Evolutionary conservation across 2,113 vertebrate species (phyloP), one percentile per base, ranked within the genome.

Genomic region (Melanerpes formicivorus): DNA sequence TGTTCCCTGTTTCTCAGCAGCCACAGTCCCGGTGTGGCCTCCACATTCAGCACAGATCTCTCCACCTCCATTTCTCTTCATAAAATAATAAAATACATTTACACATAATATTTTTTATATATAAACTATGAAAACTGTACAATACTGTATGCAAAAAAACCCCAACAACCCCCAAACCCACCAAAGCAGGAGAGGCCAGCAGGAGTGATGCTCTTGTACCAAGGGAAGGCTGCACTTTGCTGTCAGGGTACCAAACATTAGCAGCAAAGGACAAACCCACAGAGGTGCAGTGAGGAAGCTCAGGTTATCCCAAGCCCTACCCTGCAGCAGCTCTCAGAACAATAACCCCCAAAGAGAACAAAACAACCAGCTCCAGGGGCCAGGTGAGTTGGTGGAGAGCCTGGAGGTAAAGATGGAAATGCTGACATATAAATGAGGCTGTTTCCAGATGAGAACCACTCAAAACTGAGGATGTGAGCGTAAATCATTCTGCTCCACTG

Each of bases 81-180:
- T 83, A 96, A 93, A 95, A 95, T 88, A 95, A 91, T 93, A 94
- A 94, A 95, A 64, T 94, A 95, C 92, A 76, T 94, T 73, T 95
- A 10, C 92, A 88, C 95, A 83, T 90, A 81, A 81, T 90, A 62
- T 66, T 48, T 30, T 93, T 46, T 94, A 92, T 90, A 71, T 88
- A 89, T 94, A 90, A 69, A 81, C 76, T 88, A 84, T 52, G 26
- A 40, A 83, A 96, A 93, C 93, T 95, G 93, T 95, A 94, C 92
- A 95, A n/a, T 81, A 67, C 23, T 42, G 21, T 94, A 92, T 82
- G 80, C 16, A n/a, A 87, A 84, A 79, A 76, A 44, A 16, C 14
- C 14, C 50, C 34, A 78, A 65, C 56, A 26, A 46, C 11, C 84
- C 77, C 80, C 70, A 60, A 73, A 40, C 10, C 40, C 40, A 26